Evolutionary conservation across 1,140 invertebrate genomes (phyloP), one percentile per base, ranked within the genome.

Genomic region (Ceratosolen fusciceps): DNA sequence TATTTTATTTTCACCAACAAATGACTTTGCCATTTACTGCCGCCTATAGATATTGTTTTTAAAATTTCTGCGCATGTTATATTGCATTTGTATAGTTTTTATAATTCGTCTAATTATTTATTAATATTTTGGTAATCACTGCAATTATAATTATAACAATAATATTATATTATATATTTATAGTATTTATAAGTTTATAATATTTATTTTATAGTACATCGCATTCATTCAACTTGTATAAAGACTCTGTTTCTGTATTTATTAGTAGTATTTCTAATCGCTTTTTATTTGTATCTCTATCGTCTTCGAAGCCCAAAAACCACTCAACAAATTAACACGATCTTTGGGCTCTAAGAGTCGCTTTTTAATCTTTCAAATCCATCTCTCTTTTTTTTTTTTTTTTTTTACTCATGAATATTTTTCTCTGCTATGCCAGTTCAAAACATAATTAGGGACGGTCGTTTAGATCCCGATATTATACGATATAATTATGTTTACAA

Each of bases 321-420:
- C 87, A 85, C 86, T 88, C 83, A 90, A 90, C 89, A 90, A 90
- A 82, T 87, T 87, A 90, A 90, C 89, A 89, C 84, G 83, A 86
- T 86, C 87, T 88, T 86, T 85, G 84, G 85, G 85, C 80, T 85
- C 80, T 54, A 58, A 79, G 78, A 68, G 74, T 84, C 75, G 77
- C 74, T 80, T 58, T 74, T 34, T 73, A 83, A 74, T 43, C 71
- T 47, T 80, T 83, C 47, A n/a, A 73, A 81, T 73, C 81, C 77
- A 77, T 82, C 81, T 31, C 24, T 37, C 1, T 29, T 52, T 21
- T 8, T 31, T 60, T n/a, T 8, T 26, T 77, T 39, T 43, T 71
- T 71, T 19, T 72, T n/a, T n/a, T n/a, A n/a, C 21, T 52, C 26
- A 7, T 67, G 49, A 73, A 73, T 76, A n/a, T 62, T 71, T 49